These are phyloP conservation scores for Sparidentex hasta DNA, from an alignment of 2,797 vertebrate genomes.

Conservation along the genomic window DNA sequence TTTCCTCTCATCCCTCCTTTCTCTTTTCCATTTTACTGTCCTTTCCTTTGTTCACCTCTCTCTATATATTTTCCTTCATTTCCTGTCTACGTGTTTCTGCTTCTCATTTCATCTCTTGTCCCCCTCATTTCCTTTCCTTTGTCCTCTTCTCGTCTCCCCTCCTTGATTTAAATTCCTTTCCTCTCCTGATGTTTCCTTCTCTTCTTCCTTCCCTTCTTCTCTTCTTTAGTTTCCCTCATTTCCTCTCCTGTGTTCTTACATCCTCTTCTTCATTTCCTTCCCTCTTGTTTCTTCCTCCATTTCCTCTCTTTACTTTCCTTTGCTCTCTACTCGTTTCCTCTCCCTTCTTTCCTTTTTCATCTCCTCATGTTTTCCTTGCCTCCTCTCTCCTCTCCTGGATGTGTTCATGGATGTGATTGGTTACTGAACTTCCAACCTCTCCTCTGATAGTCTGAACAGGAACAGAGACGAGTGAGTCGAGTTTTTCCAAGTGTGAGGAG, in stretches of 20 bases:
- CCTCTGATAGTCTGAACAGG: conserved; percentile 12
- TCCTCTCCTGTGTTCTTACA: accelerated
- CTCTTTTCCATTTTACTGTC: neutral
- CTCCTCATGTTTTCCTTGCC: neutral
- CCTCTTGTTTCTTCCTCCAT: neutral
- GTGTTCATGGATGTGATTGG: conserved; percentile 24
- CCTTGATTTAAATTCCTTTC: too few species aligned
- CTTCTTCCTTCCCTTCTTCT: too few species aligned
- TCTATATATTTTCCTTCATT: too few species aligned
- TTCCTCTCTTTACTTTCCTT: neutral
- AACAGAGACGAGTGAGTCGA: neutral
- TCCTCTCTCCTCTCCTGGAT: neutral
- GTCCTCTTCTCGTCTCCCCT: too few species aligned
- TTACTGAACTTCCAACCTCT: neutral
- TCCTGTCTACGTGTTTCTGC: neutral
- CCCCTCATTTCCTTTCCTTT: neutral
- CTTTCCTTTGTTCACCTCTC: neutral
- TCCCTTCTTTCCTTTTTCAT: neutral
- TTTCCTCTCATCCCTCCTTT: neutral
- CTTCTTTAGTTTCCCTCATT: too few species aligned
- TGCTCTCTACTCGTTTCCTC: neutral
- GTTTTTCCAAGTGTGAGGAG: conserved; percentile 14
- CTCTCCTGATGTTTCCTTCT: too few species aligned
- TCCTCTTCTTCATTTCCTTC: neutral
- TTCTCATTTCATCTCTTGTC: neutral